Evolutionary conservation across 2,888 invertebrate species (phyloP), one percentile per base, ranked within the genome.

Genomic region (Crossocerus cetratus): DNA sequence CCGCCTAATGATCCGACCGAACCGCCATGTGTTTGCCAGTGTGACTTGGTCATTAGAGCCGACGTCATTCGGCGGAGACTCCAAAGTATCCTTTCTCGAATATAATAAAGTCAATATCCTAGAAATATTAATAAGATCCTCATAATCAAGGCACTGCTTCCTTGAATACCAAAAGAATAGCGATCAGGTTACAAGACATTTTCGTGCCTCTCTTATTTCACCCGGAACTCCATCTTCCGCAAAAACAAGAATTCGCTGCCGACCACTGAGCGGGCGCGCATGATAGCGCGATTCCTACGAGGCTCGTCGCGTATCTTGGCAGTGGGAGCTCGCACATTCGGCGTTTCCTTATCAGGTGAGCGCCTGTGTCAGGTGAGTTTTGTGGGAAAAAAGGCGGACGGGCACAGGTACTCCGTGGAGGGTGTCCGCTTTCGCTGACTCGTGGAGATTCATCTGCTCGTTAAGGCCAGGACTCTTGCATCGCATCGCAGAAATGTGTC

Each of bases 361-460:
- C 14, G 76, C 76, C 63, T 72, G 81, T 84, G 87, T 88, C 86
- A 88, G 86, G 86, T 88, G 88, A 88, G 87, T 88, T 88, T 88
- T 88, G 88, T 88, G 88, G 87, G 88, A 88, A 88, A 87, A 88
- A 85, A 78, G 82, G 67, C 82, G 81, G 84, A 84, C 84, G 81
- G 84, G 83, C 84, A 82, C 84, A 76, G 77, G 78, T 82, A 79
- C 77, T 8, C 32, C 78, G 69, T 49, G 64, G 61, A 56, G 57
- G 59, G 79, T 79, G 78, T 88, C 88, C 78, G 80, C 80, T 88
- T 88, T 84, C 88, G 88, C 88, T 86, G 88, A 88, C 86, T 72
- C 67, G 83, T 74, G 69, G 77, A 32, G 76, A 86, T 83, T 86
- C 86, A 86, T 88, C 86, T 87, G 79, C 83, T 70, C 76, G 76